Evolutionary conservation across 2,888 invertebrate genomes (phyloP).

Genomic region (Oligia strigilis): DNA sequence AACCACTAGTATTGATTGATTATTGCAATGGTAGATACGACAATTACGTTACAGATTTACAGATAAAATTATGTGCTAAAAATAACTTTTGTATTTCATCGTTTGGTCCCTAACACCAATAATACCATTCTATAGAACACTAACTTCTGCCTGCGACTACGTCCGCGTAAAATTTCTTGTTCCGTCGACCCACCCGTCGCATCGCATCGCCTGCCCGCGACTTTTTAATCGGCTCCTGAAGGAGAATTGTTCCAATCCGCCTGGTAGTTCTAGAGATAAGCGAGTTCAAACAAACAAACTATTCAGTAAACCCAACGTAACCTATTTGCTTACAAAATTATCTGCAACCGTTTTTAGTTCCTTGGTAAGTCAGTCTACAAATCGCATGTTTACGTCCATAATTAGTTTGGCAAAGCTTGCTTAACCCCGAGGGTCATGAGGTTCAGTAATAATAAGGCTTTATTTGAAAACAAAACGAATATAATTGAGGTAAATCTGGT

Average conservation of each 20-base stretch:
- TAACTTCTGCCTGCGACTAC: no score
- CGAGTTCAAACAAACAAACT: no score
- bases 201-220: no score
- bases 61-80: not conserved
- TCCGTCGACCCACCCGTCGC: no score
- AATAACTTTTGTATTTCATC: no score
- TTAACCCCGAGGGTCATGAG: not conserved
- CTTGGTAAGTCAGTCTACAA: not conserved
- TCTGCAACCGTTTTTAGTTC: not conserved
- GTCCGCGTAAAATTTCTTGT: no score
- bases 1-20: not conserved
- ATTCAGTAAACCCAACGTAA: not conserved
- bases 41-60: not conserved
- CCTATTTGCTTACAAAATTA: not conserved
- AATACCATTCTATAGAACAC: no score
- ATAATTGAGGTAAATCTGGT: not conserved
- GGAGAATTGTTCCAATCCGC: not conserved
- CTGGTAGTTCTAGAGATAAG: no score
- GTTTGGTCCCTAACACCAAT: not conserved
- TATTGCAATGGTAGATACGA: not conserved
- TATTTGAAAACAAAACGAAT: constrained; percentile 18
- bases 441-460: constrained; percentile 21
- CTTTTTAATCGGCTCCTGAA: no score
- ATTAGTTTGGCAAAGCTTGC: constrained; percentile 10
- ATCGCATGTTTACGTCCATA: constrained; percentile 17